phyloP scores from a whole-genome alignment of 2,797 vertebrate species.

The Synaphobranchus kaupii region DNA sequence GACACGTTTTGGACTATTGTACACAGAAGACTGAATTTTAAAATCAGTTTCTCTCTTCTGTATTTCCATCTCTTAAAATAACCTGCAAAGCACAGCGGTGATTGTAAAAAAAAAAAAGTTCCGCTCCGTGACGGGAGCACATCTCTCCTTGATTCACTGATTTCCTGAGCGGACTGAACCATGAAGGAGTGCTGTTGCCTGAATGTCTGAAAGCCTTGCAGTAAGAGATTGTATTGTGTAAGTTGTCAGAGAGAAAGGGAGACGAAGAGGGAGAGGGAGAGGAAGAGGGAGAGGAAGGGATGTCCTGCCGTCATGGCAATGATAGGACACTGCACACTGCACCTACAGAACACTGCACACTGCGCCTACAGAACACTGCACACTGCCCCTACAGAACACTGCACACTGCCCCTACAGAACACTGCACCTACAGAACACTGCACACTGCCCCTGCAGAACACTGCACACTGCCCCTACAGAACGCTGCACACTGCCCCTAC shows the following conservation, averaged over 20 bases:
- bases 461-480: neutral
- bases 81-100: neutral
- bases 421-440: neutral
- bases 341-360: neutral
- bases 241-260: constrained; percentile 8
- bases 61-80: neutral
- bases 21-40: constrained; percentile 58
- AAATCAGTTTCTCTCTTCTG: constrained; percentile 46
- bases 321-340: neutral
- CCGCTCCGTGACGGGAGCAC: neutral
- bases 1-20: constrained; percentile 52
- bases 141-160: neutral
- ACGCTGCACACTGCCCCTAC: neutral
- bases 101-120: neutral
- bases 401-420: neutral
- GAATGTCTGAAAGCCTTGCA: neutral
- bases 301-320: too few species aligned
- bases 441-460: neutral
- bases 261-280: constrained; percentile 22
- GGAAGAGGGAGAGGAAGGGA: neutral
- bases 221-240: neutral
- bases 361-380: neutral
- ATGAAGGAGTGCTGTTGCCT: neutral
- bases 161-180: neutral
- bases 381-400: neutral